Percentiles rank a stretch among this genome's conserved stretches.
Conservation (phyloP, 2,113 vertebrate genomes). For the Apodemus sylvaticus region DNA sequence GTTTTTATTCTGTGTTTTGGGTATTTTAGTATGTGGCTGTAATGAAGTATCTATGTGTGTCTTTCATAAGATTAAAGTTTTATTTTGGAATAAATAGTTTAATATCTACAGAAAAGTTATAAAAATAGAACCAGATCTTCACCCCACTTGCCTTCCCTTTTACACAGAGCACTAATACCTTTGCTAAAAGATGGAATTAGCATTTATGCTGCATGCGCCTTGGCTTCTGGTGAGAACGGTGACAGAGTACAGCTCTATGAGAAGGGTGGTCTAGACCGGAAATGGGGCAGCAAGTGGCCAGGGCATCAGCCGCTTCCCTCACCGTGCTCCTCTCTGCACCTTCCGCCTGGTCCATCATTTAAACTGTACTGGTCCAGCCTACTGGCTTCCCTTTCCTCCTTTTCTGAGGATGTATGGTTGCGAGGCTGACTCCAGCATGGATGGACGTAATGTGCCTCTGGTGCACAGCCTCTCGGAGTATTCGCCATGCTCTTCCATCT, state of each 20-base stretch:
- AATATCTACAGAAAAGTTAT: background rate
- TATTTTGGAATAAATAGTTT: background rate
- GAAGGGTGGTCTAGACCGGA: background rate
- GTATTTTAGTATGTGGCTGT: background rate
- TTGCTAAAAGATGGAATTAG: background rate
- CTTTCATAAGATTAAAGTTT: background rate
- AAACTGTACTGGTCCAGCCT: background rate
- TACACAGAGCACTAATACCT: background rate
- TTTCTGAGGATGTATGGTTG: background rate
- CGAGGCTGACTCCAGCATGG: rapidly evolving
- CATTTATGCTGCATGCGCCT: background rate
- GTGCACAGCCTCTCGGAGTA: background rate
- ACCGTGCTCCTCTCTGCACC: no score
- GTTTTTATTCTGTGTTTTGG: background rate
- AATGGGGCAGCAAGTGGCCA: no score
- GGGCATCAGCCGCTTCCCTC: background rate
- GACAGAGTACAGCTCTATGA: background rate
- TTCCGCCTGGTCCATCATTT: background rate
- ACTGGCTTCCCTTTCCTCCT: background rate
- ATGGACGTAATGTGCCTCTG: rapidly evolving
- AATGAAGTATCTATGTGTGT: background rate
- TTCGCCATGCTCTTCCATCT: background rate
- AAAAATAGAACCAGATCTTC: background rate
- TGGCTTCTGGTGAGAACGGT: constrained; percentile 63
- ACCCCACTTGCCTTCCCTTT: background rate